Base-by-base conservation (phyloP, 2,888 invertebrate genomes). In the Hydriomena furcata region DNA sequence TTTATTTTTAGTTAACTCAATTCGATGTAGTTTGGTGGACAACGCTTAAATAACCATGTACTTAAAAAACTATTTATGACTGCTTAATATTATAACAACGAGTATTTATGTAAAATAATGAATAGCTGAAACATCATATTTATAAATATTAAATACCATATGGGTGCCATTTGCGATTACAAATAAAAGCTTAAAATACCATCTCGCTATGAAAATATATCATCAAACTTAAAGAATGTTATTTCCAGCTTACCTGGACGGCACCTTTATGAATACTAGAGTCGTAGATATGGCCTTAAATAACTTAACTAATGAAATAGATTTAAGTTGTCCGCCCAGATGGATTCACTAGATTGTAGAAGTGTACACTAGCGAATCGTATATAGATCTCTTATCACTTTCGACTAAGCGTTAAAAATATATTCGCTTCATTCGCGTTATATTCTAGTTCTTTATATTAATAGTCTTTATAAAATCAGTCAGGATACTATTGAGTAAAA, bases 361-460 rank as follows among this genome's bases (percentile, higher is more conserved):
- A 55, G 48, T 58, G 45, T 78, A 53, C 52, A 52, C 54, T 83
- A 79, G 82, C 73, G 65, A 77, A 76, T 75, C 80, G 67, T 77
- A 69, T 71, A 70, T 79, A 82, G 85, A 85, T 86, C 84, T 86
- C 85, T 34, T 68, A 43, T 46, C 47, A 48, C 48, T 47, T 47
- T 49, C 31, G 34, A 45, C 32, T 70, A 71, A 71, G 75, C 66
- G 61, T 68, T 69, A 70, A 72, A 60, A 65, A 65, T 73, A 71
- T 66, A 66, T 48, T 68, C 56, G 66, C 71, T 76, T 76, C 74
- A 71, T 73, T 71, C 67, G 66, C 59, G 60, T 71, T 63, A 65
- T 64, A 63, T 64, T 58, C 11, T 50, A 44, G 55, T 66, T 65
- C 44, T 30, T 63, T 66, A 66, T 65, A 62, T 61, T 66, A 63